These are phyloP conservation scores for Chionomys nivalis DNA, from an alignment of 2,113 vertebrate genomes.

Conservation along the genomic window DNA sequence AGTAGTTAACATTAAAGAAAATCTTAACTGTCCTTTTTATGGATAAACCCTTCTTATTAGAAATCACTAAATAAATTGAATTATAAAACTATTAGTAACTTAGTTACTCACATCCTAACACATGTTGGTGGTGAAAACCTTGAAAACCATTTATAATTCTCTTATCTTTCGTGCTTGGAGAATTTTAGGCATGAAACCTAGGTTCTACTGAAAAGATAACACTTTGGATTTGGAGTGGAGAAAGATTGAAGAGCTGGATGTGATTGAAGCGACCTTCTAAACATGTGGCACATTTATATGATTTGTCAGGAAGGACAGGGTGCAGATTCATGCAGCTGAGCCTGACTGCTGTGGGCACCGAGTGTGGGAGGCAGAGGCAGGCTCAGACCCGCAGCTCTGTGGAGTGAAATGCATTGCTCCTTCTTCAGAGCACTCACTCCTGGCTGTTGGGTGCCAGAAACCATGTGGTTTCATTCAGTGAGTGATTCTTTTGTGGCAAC, in stretches of 20 bases:
- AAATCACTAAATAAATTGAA: neutral
- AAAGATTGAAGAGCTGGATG: rapidly evolving
- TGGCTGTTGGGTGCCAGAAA: rapidly evolving
- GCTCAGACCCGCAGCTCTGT: rapidly evolving
- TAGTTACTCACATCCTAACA: neutral
- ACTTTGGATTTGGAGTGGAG: neutral
- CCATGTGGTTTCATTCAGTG: neutral
- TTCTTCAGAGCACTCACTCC: rapidly evolving
- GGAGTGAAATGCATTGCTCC: rapidly evolving
- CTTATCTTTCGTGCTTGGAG: neutral
- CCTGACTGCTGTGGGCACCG: neutral
- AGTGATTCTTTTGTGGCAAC: neutral
- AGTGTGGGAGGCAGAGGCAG: rapidly evolving
- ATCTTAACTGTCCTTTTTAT: neutral
- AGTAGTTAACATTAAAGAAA: neutral
- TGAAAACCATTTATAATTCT: neutral
- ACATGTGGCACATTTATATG: rapidly evolving
- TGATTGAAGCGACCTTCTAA: neutral
- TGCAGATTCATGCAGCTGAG: no score
- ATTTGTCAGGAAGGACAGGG: rapidly evolving
- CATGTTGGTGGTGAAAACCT: neutral
- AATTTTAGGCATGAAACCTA: neutral
- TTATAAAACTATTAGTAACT: neutral
- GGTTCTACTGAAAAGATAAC: neutral
- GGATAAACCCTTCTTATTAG: neutral